Base-by-base conservation (phyloP, 2,113 vertebrate species). In the Rhinogobius similis region DNA sequence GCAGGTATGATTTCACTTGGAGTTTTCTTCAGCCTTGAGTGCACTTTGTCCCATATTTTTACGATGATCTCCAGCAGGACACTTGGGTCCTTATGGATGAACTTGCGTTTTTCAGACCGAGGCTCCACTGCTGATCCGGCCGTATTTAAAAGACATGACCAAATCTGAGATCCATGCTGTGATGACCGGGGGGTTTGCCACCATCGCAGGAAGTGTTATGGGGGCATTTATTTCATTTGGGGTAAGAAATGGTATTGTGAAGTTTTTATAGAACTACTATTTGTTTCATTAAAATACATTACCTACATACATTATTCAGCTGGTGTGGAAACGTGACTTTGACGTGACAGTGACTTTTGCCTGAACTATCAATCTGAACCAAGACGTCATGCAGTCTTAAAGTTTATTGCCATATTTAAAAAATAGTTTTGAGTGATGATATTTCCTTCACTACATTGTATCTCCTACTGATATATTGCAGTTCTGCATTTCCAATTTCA, bases 181-280 rank as follows among this genome's bases (percentile, higher is more conserved):
- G 68, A 96, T 99, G 94, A 91, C 92, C 1, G 97, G 96, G 1
- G 96, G 96, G 26, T 99, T 98, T 82, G 94, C 96, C 52, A 99
- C 98, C 50, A 97, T 98, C 8, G 95, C 97, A 8, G 98, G 96
- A 65, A 96, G 95, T 0, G 97, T 99, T 38, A 93, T 99, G 93
- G 97, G 98, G 64, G 95, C 96, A 23, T 99, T 95, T 82, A 98
- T 99, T 75, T 94, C 94, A 29, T 97, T 98, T 72, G 96, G 96
- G 90, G 98, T 98, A 85, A 93, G 94, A 72, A 44, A 72, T 14
- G 11, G 12, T 53, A 8, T 48, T 48, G 46, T 48, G 14, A 20
- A 20, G 20, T 41, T 41, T 41, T 12, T 12, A 41, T 41, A 41
- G 39, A 36, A 36, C 32, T 5, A 36, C 3, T 8, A 36, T 36